A percentile compares a stretch with the other conserved stretches of the same genome.
These are phyloP conservation scores for Pogona vitticeps DNA, from an alignment of 2,113 vertebrate genomes.

Conservation along the genomic window DNA sequence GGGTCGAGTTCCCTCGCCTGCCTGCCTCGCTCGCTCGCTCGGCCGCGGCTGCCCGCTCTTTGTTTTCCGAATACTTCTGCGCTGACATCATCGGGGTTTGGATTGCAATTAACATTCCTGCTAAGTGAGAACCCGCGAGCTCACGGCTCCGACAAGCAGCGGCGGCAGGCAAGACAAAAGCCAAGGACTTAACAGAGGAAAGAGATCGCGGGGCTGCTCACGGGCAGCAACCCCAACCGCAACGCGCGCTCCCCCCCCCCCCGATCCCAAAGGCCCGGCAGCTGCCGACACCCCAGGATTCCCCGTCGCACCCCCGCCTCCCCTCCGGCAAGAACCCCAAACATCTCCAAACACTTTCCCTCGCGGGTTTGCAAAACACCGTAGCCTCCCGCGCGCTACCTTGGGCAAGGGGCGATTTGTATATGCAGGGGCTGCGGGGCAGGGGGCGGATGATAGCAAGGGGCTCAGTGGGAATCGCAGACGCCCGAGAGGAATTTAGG, in stretches of 20 bases:
- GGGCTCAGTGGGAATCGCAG: neutral
- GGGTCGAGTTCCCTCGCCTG: neutral
- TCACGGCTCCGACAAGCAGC: constrained; percentile 56
- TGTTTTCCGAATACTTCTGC: constrained; percentile 71
- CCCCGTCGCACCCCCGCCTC: neutral
- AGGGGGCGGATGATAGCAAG: neutral
- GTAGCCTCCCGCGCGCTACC: too few species aligned
- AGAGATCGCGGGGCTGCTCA: too few species aligned
- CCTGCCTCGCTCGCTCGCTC: neutral
- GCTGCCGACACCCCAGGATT: too few species aligned
- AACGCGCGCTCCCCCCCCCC: neutral
- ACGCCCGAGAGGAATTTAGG: neutral
- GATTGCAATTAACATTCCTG: constrained; percentile 68
- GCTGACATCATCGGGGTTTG: constrained; percentile 71
- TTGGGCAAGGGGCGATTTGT: too few species aligned
- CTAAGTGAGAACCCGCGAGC: constrained; percentile 62
- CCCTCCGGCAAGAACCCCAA: too few species aligned
- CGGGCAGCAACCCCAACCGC: too few species aligned
- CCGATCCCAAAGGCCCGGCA: too few species aligned
- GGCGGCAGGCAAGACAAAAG: constrained; percentile 67
- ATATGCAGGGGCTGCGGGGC: too few species aligned
- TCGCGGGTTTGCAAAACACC: neutral
- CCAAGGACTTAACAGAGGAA: constrained; percentile 25
- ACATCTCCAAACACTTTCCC: neutral
- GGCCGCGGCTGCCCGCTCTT: constrained; percentile 53